These are phyloP conservation scores for Pseudopodoces humilis DNA, from an alignment of 2,113 vertebrate genomes.

Conservation along the genomic window DNA sequence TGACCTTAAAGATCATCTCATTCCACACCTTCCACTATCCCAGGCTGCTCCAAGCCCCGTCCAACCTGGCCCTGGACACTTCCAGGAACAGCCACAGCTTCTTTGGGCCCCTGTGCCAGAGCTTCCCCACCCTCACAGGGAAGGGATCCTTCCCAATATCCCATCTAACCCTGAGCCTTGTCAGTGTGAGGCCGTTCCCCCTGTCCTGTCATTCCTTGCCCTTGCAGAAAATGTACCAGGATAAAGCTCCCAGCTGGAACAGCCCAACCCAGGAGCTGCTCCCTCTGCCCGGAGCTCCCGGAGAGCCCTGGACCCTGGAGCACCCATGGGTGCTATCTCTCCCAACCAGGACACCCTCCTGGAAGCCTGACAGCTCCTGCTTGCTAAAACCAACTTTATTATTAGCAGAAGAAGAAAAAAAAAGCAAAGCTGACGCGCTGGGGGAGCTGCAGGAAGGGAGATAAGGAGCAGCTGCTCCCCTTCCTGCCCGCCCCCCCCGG, in stretches of 20 bases:
- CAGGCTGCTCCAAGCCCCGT: accelerated
- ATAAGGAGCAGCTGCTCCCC: neutral
- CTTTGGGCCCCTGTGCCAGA: neutral
- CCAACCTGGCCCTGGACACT: neutral
- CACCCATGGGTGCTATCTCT: neutral
- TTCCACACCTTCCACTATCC: neutral
- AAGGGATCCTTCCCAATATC: neutral
- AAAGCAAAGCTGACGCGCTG: accelerated
- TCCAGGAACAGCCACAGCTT: neutral
- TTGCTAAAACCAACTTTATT: neutral
- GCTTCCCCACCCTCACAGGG: accelerated
- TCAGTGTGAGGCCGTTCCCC: neutral
- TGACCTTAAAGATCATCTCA: neutral
- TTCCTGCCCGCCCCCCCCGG: neutral
- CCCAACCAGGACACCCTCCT: neutral
- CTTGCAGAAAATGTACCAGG: neutral
- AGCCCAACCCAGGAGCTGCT: neutral
- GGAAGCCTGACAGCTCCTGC: neutral
- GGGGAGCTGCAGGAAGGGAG: neutral
- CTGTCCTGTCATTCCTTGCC: neutral
- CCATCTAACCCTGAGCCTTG: too few species aligned
- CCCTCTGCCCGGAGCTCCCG: accelerated
- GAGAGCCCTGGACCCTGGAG: neutral
- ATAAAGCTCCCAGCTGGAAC: neutral
- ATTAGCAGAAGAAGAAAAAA: neutral